Conservation (phyloP, 2,797 vertebrate species). For the Tenualosa ilisha region DNA sequence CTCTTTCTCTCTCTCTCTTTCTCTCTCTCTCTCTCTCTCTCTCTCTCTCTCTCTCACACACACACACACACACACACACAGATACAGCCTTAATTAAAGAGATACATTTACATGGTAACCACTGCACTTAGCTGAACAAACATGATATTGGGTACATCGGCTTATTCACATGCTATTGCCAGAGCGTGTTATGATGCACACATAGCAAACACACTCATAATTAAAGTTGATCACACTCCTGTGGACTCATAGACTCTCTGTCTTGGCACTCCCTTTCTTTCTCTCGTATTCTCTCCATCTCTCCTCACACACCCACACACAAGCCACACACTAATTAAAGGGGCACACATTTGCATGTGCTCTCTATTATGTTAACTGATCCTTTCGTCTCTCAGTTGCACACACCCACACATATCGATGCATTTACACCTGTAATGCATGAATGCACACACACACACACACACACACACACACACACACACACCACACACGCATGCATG, state of each 20-base stretch:
- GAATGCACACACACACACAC: constrained; percentile 8
- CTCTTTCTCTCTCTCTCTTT: too few relatives aligned
- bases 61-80: neutral
- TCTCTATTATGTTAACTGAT: neutral
- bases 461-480: neutral
- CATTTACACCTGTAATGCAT: neutral
- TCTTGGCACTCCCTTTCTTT: neutral
- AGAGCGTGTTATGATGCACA: neutral
- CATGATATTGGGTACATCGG: neutral
- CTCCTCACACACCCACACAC: constrained; percentile 1
- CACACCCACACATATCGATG: neutral
- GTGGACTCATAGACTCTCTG: neutral
- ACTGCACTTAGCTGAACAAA: neutral
- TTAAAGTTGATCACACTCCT: neutral
- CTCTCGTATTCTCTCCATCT: neutral
- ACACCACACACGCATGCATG: neutral
- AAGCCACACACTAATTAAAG: neutral
- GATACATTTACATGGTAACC: neutral
- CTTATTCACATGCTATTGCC: neutral
- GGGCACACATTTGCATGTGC: neutral
- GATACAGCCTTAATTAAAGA: neutral
- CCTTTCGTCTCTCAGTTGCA: neutral
- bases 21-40: too few relatives aligned
- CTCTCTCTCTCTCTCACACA: constrained; percentile 17
- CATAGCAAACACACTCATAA: neutral